A percentile compares a stretch with the other conserved stretches of the same genome.
Evolutionary conservation across 2,113 vertebrate species (phyloP).

Genomic region (Pteropus alecto): DNA sequence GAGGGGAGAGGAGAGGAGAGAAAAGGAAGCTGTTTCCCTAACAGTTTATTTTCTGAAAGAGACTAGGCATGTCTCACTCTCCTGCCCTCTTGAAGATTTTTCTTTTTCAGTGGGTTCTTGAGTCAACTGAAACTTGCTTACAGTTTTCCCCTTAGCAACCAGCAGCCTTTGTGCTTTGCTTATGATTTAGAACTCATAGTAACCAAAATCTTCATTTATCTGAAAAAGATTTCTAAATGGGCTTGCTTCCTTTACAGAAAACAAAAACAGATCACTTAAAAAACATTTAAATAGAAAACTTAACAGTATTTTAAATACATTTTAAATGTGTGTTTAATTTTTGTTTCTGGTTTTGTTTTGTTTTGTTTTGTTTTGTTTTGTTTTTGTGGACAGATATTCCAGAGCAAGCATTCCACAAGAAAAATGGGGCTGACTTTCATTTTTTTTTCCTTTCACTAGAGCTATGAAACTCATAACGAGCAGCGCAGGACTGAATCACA

Average conservation of each 20-base stretch:
- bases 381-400: background rate
- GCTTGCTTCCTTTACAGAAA: slow-evolving; percentile 11
- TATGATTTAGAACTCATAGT: slow-evolving; percentile 21
- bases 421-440: background rate
- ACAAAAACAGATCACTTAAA: background rate
- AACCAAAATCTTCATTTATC: slow-evolving; percentile 38
- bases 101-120: background rate
- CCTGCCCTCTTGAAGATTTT: background rate
- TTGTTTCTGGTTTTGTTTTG: background rate
- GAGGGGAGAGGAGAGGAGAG: background rate
- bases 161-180: slow-evolving; percentile 32
- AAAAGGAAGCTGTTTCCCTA: background rate
- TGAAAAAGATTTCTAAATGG: slow-evolving; percentile 28
- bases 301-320: background rate
- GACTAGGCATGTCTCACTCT: background rate
- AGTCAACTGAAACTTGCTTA: slow-evolving; percentile 44
- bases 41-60: background rate
- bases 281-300: background rate
- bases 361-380: background rate
- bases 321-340: background rate
- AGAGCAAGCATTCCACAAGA: background rate
- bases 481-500: background rate
- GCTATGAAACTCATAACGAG: background rate
- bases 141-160: slow-evolving; percentile 55
- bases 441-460: background rate